Percentiles rank a stretch among this genome's conserved stretches.
These are phyloP conservation scores for Proisotoma minuta DNA, from an alignment of 2,888 invertebrate species.

Conservation along the genomic window DNA sequence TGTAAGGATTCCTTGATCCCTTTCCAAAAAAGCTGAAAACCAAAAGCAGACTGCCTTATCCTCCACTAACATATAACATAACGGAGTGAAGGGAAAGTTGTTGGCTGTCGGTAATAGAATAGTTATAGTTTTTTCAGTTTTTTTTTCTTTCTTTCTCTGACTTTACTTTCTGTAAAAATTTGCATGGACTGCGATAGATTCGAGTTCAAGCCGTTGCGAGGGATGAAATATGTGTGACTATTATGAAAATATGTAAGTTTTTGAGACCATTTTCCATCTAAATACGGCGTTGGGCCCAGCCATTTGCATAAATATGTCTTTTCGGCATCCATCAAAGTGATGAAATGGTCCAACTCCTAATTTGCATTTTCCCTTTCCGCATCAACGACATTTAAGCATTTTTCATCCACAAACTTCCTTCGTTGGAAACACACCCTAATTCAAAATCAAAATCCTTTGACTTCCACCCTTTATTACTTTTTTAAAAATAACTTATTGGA, in stretches of 20 bases:
- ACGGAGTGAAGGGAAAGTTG: background rate
- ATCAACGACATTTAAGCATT: constrained; percentile 44
- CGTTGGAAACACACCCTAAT: background rate
- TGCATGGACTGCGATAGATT: constrained; percentile 47
- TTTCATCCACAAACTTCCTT: constrained; percentile 33
- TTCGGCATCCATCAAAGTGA: constrained; percentile 47
- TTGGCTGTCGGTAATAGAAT: constrained; percentile 2
- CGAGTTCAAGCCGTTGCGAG: constrained; percentile 40
- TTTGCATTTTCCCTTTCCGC: constrained; percentile 45
- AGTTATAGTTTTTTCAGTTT: constrained; percentile 12
- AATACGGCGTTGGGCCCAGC: constrained; percentile 46
- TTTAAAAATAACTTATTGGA: too few species aligned
- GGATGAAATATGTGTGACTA: constrained; percentile 46
- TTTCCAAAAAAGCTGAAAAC: too few species aligned
- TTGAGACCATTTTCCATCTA: constrained; percentile 44
- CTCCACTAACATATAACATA: too few species aligned
- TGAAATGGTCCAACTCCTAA: constrained; percentile 46
- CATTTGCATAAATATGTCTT: constrained; percentile 48
- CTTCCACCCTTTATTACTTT: too few species aligned
- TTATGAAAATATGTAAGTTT: constrained; percentile 45
- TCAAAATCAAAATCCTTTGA: too few species aligned
- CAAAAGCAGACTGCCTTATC: too few species aligned
- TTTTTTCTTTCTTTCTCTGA: constrained; percentile 12
- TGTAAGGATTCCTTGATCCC: too few species aligned
- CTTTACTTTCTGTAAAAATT: constrained; percentile 30